A percentile compares a stretch with the other conserved stretches of the same genome.
Evolutionary conservation across 2,113 vertebrate species (phyloP).

Genomic region (Phoxinus phoxinus): DNA sequence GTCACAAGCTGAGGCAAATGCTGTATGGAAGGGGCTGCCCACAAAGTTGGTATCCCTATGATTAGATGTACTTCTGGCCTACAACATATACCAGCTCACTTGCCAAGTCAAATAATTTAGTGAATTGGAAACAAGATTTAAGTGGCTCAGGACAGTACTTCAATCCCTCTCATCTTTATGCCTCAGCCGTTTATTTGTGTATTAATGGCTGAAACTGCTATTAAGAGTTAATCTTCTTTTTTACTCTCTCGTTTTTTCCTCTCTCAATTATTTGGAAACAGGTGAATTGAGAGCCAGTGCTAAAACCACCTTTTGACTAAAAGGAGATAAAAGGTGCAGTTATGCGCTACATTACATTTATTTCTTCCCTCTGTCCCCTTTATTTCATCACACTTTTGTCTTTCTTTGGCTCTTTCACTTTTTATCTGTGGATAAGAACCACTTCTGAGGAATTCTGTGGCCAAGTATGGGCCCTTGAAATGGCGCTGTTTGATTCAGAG

Average conservation of each 20-base stretch:
- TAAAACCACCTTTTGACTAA: slow-evolving; percentile 83
- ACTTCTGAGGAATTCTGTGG: slow-evolving; percentile 65
- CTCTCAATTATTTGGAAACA: slow-evolving; percentile 93
- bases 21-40: slow-evolving; percentile 83
- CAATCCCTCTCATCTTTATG: slow-evolving; percentile 87
- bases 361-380: slow-evolving; percentile 51
- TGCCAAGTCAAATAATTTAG: slow-evolving; percentile 98
- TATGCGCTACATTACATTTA: slow-evolving; percentile 75
- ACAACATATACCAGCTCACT: slow-evolving; percentile 88
- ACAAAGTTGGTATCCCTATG: slow-evolving; percentile 90
- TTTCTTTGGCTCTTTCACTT: slow-evolving; percentile 42
- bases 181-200: slow-evolving; percentile 85
- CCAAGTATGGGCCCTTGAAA: slow-evolving; percentile 68
- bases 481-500: slow-evolving; percentile 67
- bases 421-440: slow-evolving; percentile 62
- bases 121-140: slow-evolving; percentile 96
- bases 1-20: slow-evolving; percentile 89
- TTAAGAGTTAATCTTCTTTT: slow-evolving; percentile 86
- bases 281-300: slow-evolving; percentile 84
- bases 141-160: slow-evolving; percentile 88
- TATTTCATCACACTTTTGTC: slow-evolving; percentile 29
- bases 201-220: slow-evolving; percentile 85
- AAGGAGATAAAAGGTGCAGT: slow-evolving; percentile 70
- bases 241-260: slow-evolving; percentile 70
- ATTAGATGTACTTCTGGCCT: slow-evolving; percentile 89